A percentile compares a stretch with the other conserved stretches of the same genome.
Evolutionary conservation across 2,113 vertebrate species (phyloP).

Genomic region (Fregata magnificens): DNA sequence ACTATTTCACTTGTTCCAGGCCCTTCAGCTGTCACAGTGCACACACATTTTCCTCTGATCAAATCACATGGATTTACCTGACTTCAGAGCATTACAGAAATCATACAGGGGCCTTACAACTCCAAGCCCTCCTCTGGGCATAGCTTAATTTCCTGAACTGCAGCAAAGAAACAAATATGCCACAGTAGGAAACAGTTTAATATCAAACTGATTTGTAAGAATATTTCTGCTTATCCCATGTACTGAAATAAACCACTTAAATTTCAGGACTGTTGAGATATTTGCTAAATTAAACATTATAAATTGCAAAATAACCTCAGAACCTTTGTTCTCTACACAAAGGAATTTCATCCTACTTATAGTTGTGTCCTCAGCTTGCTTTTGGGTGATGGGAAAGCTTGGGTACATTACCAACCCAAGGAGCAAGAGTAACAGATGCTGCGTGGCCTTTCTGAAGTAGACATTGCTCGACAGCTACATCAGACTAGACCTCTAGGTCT

Average conservation of each 20-base stretch:
- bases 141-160: neutral
- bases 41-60: neutral
- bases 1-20: neutral
- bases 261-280: neutral
- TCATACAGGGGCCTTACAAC: neutral
- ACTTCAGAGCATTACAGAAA: neutral
- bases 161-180: neutral
- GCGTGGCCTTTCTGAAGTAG: neutral
- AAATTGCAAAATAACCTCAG: neutral
- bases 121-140: neutral
- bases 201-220: neutral
- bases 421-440: neutral
- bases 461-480: neutral
- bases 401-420: neutral
- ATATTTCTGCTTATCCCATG: neutral
- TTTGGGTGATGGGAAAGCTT: neutral
- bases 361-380: neutral
- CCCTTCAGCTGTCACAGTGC: neutral
- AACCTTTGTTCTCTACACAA: neutral
- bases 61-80: accelerated
- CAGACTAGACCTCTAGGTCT: neutral
- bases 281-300: neutral
- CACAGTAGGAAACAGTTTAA: neutral
- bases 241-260: neutral
- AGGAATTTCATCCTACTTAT: neutral